Percentiles rank a stretch among this genome's conserved stretches.
Conservation (phyloP, 2,888 invertebrate genomes). For the Andrena haemorrhoa region DNA sequence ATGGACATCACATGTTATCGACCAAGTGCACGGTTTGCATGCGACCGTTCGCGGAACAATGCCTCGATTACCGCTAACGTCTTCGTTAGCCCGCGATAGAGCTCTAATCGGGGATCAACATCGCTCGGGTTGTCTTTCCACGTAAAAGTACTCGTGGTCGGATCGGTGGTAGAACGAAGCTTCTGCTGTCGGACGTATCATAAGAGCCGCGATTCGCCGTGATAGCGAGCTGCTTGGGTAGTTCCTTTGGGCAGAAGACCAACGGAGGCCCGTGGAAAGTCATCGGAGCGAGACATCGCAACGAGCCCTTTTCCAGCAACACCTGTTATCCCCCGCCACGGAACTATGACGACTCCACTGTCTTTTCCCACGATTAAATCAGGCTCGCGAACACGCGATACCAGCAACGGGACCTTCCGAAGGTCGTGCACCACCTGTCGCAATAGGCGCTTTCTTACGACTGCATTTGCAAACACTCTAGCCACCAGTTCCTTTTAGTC, state of each 20-base stretch:
- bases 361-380: conserved; percentile 83
- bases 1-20: conserved; percentile 56
- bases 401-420: conserved; percentile 71
- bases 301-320: conserved; percentile 72
- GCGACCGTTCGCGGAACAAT: conserved; percentile 6
- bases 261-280: conserved; percentile 62
- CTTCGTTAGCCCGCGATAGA: not conserved
- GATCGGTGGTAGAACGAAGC: not conserved
- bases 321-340: conserved; percentile 74
- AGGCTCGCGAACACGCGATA: conserved; percentile 74
- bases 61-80: not conserved
- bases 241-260: conserved; percentile 22
- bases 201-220: conserved; percentile 8
- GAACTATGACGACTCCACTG: conserved; percentile 50
- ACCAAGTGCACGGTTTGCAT: conserved; percentile 51
- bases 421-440: conserved; percentile 78
- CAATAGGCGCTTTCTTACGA: conserved; percentile 30
- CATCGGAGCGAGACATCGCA: conserved; percentile 74
- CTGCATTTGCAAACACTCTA: conserved; percentile 36
- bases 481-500: not conserved
- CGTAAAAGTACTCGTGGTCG: not conserved
- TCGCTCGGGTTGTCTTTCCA: too few relatives aligned
- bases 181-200: not conserved
- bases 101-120: too few relatives aligned
- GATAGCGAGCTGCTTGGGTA: conserved; percentile 38